Evolutionary conservation across 2,888 invertebrate genomes (phyloP).

Genomic region (Ormia ochracea): DNA sequence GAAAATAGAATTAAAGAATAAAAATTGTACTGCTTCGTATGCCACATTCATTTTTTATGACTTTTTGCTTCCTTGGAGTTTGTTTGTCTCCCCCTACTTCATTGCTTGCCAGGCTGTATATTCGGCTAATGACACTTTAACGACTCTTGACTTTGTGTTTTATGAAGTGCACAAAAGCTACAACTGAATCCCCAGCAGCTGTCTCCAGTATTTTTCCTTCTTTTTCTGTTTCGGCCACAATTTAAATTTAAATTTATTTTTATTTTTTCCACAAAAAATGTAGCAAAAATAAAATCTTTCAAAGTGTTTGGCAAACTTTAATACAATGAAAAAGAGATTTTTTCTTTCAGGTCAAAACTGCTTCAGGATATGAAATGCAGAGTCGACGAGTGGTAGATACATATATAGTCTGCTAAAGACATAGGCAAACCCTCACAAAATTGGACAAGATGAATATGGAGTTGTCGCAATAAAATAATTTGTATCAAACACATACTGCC

Average conservation of each 20-base stretch:
- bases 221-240: not conserved
- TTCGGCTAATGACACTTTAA: slow-evolving; percentile 66
- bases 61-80: slow-evolving; percentile 40
- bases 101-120: slow-evolving; percentile 17
- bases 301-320: not conserved
- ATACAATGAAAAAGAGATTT: not conserved
- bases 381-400: no score
- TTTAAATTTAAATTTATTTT: slow-evolving; percentile 37
- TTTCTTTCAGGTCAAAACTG: not conserved
- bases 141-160: slow-evolving; percentile 64
- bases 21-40: slow-evolving; percentile 22
- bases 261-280: not conserved
- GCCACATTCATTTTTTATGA: slow-evolving; percentile 55
- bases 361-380: not conserved
- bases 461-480: no score
- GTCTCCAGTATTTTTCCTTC: no score
- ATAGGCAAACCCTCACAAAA: not conserved
- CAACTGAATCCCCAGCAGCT: slow-evolving; percentile 42
- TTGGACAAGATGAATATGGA: no score
- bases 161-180: slow-evolving; percentile 58
- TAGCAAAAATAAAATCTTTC: not conserved
- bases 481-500: no score
- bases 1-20: not conserved
- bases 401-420: no score
- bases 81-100: slow-evolving; percentile 1